These are phyloP conservation scores for Elegia similella DNA, from an alignment of 2,888 invertebrate species.

Conservation along the genomic window DNA sequence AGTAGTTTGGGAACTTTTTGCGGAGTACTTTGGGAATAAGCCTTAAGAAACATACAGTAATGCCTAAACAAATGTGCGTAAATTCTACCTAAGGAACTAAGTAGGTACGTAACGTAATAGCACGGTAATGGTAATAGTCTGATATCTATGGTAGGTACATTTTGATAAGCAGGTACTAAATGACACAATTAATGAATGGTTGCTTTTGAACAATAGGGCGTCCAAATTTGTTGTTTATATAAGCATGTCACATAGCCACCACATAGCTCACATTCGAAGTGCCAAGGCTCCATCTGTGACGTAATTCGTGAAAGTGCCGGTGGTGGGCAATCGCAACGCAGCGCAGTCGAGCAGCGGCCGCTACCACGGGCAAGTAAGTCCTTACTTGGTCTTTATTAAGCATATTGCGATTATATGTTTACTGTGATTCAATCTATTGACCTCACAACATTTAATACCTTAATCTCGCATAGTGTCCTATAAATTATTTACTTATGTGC, in stretches of 20 bases:
- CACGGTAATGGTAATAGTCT: no score
- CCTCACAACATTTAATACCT: not conserved
- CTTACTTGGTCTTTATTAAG: not conserved
- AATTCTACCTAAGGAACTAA: no score
- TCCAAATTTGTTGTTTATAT: constrained; percentile 11
- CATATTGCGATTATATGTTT: not conserved
- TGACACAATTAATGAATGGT: not conserved
- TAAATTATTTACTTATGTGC: no score
- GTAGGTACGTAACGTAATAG: no score
- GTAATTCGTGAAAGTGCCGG: constrained; percentile 70
- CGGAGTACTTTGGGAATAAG: no score
- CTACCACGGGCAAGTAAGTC: not conserved
- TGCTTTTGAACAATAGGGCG: not conserved
- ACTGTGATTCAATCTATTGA: not conserved
- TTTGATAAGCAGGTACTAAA: not conserved
- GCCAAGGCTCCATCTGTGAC: constrained; percentile 65
- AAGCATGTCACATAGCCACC: constrained; percentile 33
- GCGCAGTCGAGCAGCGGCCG: constrained; percentile 30
- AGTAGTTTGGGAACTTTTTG: no score
- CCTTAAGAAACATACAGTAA: no score
- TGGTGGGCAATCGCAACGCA: constrained; percentile 36
- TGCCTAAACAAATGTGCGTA: no score
- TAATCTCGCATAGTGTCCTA: no score
- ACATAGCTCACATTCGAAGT: constrained; percentile 35
- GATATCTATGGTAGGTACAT: no score